phyloP scores from a whole-genome alignment of 2,113 vertebrate species.

The Notiomystis cincta region DNA sequence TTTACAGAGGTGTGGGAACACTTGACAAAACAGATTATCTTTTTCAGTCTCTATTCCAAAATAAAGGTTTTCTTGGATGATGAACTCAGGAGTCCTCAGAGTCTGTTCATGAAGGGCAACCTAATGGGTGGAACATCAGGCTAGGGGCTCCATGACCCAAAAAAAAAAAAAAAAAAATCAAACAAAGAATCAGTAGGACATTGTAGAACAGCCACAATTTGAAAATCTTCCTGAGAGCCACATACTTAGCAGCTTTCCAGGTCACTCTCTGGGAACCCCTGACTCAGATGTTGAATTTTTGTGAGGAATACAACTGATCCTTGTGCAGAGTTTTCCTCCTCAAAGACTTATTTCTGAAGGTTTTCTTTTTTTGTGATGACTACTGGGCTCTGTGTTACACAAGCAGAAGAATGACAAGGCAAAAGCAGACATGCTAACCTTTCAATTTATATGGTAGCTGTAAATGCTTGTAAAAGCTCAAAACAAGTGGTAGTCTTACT shows the following conservation, averaged over 20 bases:
- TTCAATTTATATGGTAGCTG: neutral
- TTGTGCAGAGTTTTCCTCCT: neutral
- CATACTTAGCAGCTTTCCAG: neutral
- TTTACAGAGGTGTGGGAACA: conserved; percentile 30
- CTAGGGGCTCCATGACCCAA: neutral
- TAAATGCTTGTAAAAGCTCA: neutral
- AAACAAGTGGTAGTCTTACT: neutral
- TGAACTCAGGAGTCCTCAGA: neutral
- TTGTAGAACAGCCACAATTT: neutral
- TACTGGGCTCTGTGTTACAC: neutral
- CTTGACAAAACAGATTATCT: conserved; percentile 1
- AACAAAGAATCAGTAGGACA: neutral
- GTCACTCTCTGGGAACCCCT: neutral
- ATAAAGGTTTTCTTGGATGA: neutral
- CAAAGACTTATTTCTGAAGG: neutral
- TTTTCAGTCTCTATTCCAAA: conserved; percentile 31
- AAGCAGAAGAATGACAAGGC: neutral
- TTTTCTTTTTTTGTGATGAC: neutral
- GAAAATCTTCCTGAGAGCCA: neutral
- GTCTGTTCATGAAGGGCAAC: neutral
- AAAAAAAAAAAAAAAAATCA: neutral
- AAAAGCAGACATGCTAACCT: conserved; percentile 5
- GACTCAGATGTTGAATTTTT: neutral
- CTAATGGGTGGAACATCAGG: neutral
- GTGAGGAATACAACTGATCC: neutral